Evolutionary conservation across 2,888 invertebrate genomes (phyloP).

Genomic region (Mongoloraphidia duomilia): DNA sequence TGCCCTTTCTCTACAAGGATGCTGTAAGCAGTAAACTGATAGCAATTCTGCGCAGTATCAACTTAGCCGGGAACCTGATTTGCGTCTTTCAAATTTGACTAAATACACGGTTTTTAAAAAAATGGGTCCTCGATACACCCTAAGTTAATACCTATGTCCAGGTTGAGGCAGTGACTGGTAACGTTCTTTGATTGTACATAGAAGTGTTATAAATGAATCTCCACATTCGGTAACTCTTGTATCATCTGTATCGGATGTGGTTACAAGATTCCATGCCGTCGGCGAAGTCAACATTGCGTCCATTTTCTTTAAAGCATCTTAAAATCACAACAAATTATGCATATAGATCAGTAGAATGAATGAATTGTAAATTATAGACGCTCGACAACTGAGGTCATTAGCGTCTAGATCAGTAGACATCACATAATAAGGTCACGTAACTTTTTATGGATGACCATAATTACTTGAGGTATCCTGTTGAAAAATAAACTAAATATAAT

Average conservation of each 20-base stretch:
- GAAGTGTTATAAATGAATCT: constrained; percentile 72
- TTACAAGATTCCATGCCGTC: constrained; percentile 44
- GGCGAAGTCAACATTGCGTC: constrained; percentile 62
- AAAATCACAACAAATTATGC: constrained; percentile 6
- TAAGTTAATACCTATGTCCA: constrained; percentile 47
- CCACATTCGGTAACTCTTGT: constrained; percentile 77
- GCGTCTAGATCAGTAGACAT: background rate
- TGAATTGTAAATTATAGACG: too few relatives aligned
- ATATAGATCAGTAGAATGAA: constrained; percentile 5
- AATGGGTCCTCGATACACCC: background rate
- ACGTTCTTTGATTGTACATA: constrained; percentile 77
- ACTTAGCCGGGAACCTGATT: background rate
- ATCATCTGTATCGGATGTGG: constrained; percentile 45
- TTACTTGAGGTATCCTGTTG: too few relatives aligned
- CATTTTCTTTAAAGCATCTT: constrained; percentile 83
- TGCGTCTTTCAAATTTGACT: background rate
- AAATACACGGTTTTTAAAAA: too few relatives aligned
- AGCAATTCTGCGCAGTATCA: background rate
- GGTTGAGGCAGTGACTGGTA: constrained; percentile 71
- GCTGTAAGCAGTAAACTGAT: too few relatives aligned
- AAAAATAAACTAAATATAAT: too few relatives aligned
- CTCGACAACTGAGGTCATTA: too few relatives aligned
- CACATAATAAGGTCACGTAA: background rate
- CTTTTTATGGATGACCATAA: too few relatives aligned
- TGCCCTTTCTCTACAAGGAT: too few relatives aligned